Conservation (phyloP, 2,797 vertebrate genomes). For the Eulemur albifrons region DNA sequence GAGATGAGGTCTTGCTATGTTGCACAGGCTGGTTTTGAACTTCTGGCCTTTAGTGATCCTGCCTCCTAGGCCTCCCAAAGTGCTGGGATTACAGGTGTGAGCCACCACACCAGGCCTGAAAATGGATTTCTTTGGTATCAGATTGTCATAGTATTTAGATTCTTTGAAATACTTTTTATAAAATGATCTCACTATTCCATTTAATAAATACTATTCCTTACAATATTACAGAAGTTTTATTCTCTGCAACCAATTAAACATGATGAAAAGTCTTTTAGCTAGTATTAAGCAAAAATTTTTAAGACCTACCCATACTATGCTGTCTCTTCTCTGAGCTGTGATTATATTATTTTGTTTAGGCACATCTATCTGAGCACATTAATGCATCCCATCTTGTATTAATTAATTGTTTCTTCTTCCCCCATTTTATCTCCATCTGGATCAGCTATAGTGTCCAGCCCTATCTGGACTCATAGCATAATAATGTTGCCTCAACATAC, state of each 20-base stretch:
- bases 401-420: neutral
- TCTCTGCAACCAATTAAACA: conserved; percentile 8
- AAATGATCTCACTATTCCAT: conserved; percentile 24
- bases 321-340: neutral
- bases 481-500: neutral
- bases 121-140: conserved; percentile 30
- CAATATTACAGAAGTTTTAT: neutral
- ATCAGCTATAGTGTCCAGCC: neutral
- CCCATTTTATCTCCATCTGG: neutral
- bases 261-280: neutral
- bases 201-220: conserved; percentile 51
- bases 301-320: neutral
- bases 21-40: neutral
- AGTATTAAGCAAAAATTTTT: neutral
- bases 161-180: conserved; percentile 9
- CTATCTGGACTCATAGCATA: neutral
- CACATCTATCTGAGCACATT: neutral
- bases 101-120: neutral
- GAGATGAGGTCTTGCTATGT: neutral
- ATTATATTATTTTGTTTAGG: neutral
- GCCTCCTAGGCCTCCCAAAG: neutral
- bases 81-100: neutral
- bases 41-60: neutral
- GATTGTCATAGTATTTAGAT: neutral
- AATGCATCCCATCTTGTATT: neutral